Evolutionary conservation across 2,797 vertebrate species (phyloP), one percentile per base, ranked within the genome.

Genomic region (Poeciliopsis paucimaculata): DNA sequence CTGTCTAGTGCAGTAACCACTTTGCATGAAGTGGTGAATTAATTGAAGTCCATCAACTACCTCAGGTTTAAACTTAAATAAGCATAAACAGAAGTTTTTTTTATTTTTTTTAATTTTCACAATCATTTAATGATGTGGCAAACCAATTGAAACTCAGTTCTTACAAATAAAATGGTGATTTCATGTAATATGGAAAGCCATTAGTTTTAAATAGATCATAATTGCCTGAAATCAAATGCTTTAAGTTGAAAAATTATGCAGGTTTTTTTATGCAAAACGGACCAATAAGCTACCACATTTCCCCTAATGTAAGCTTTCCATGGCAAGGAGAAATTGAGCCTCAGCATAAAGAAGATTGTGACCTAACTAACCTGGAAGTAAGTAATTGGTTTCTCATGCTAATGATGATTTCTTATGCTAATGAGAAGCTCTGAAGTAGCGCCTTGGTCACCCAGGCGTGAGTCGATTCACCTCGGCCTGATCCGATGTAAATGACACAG

Each of bases 211-310:
- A 94, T 91, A 94, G 91, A 92, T 78, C 49, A 66, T 79, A 91
- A 94, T 93, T 93, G 90, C 85, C 75, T 81, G 64, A 91, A 75
- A 73, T 72, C 49, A 46, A 41, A 47, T 82, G 82, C 73, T 74
- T 77, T 77, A 79, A 83, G 84, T 77, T 80, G 78, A 82, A 62
- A 82, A 90, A 88, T 92, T 77, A 28, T 28, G 53, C 73, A 80
- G 77, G 82, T 94, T 94, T 94, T 94, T 94, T 94, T 86, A 86
- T 84, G 88, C 91, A 87, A 90, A 93, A 86, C 77, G 76, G 51
- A 81, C 76, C 86, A 86, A 87, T 91, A 82, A 83, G 80, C 45
- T 51, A 47, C 72, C 75, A 79, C 83, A 49, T 31, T 73, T 68
- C 68, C 76, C 76, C 80, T 62, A 78, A 81, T 90, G 87, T 82